These are phyloP conservation scores for Sycophila sp. DNA, from an alignment of 1,140 invertebrate genomes.

Conservation along the genomic window DNA sequence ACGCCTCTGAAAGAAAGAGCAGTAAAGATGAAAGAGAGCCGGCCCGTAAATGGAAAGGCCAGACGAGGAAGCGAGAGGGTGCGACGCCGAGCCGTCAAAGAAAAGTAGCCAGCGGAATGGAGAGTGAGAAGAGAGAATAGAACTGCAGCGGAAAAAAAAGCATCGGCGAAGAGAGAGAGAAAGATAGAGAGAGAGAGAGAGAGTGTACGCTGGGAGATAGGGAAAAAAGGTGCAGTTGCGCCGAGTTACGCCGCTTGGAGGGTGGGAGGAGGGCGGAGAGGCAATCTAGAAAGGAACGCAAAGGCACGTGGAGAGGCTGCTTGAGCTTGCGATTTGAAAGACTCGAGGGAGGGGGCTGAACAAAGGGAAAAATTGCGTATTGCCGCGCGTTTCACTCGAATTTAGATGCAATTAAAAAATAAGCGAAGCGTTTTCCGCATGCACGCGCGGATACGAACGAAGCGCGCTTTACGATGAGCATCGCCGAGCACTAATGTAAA, in stretches of 20 bases:
- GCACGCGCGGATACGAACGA: not conserved
- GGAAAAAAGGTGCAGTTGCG: no score
- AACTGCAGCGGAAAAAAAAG: not conserved
- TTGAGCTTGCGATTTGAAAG: not conserved
- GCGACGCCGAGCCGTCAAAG: not conserved
- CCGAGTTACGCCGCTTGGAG: not conserved
- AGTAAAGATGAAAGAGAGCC: not conserved
- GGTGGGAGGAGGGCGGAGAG: not conserved
- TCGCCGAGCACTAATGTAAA: no score
- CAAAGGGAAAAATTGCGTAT: not conserved
- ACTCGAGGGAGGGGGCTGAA: no score
- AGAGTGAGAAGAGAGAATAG: not conserved
- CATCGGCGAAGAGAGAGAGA: not conserved
- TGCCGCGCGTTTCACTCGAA: not conserved
- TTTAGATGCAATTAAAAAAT: constrained; percentile 6
- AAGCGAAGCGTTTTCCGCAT: not conserved
- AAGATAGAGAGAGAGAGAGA: not conserved
- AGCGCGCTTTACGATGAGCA: not conserved
- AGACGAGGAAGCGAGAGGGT: not conserved
- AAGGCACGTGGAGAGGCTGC: not conserved
- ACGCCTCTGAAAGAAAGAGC: not conserved
- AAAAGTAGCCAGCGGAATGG: constrained; percentile 14
- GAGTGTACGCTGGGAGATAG: not conserved
- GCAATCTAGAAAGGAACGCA: not conserved
- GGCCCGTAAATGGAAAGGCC: not conserved